Evolutionary conservation across 1,140 invertebrate species (phyloP).

Genomic region (Drosophila athabasca): DNA sequence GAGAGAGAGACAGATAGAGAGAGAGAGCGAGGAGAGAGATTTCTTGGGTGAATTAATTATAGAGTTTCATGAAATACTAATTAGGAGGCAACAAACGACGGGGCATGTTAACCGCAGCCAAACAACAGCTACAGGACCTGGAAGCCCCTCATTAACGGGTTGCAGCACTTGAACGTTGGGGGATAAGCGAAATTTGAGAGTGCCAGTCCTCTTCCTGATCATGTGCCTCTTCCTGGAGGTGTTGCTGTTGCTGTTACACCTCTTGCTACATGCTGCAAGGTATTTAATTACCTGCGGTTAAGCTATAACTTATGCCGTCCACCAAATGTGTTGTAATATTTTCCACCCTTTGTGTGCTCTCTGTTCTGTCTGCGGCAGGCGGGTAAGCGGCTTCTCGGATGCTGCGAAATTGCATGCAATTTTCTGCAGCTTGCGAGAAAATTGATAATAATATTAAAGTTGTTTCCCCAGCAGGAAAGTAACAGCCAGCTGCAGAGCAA

Average conservation of each 20-base stretch:
- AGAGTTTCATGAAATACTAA: conserved; percentile 48
- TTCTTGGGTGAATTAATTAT: conserved; percentile 45
- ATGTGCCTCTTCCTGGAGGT: neutral
- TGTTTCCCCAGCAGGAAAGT: conserved; percentile 34
- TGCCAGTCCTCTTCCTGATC: neutral
- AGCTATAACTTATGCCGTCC: conserved; percentile 61
- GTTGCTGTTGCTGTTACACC: neutral
- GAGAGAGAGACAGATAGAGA: neutral
- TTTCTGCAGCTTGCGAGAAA: conserved; percentile 57
- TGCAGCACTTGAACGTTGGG: conserved; percentile 40
- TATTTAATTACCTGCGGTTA: conserved; percentile 62
- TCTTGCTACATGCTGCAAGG: conserved; percentile 33
- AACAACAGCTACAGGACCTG: conserved; percentile 24
- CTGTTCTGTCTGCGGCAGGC: neutral
- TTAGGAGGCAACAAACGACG: conserved; percentile 31
- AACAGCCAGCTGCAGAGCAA: conserved; percentile 40
- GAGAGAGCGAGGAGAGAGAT: conserved; percentile 9
- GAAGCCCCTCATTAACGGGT: conserved; percentile 44
- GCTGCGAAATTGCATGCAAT: conserved; percentile 54
- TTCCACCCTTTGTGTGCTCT: conserved; percentile 38
- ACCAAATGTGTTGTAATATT: conserved; percentile 58
- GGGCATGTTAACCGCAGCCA: conserved; percentile 45
- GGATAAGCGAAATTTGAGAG: conserved; percentile 52
- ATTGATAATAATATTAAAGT: conserved; percentile 67
- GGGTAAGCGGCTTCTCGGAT: conserved; percentile 10